Conservation (phyloP, 2,888 invertebrate species). For the Ethmia dodecea region DNA sequence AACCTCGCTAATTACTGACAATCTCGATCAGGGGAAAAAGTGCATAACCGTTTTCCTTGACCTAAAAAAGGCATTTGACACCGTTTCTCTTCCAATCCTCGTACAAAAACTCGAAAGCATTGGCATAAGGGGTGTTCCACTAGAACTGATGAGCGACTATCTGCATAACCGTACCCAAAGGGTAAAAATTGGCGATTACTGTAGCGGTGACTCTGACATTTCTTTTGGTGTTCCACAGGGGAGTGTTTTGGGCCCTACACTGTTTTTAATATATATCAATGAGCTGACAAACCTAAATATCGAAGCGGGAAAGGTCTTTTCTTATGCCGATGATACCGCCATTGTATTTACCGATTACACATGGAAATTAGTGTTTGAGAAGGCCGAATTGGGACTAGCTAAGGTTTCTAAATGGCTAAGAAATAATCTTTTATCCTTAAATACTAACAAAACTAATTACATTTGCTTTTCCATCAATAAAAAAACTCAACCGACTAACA, state of each 20-base stretch:
- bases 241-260: neutral
- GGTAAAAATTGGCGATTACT: neutral
- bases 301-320: neutral
- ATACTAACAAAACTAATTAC: neutral
- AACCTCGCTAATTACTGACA: neutral
- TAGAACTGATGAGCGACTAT: neutral
- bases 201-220: neutral
- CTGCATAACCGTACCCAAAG: neutral
- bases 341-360: neutral
- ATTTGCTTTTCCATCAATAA: neutral
- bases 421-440: neutral
- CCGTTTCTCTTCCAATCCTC: no score
- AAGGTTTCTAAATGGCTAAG: neutral
- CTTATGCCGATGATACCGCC: neutral
- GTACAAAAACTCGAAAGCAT: neutral
- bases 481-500: neutral
- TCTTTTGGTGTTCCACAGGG: no score
- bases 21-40: neutral
- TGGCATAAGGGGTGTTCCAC: neutral
- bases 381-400: neutral
- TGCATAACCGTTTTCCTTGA: neutral
- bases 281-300: neutral
- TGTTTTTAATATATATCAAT: neutral
- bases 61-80: neutral
- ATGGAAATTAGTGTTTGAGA: neutral